Percentiles rank a stretch among this genome's conserved stretches.
These are phyloP conservation scores for Pelusios castaneus DNA, from an alignment of 2,113 vertebrate species.

Conservation along the genomic window DNA sequence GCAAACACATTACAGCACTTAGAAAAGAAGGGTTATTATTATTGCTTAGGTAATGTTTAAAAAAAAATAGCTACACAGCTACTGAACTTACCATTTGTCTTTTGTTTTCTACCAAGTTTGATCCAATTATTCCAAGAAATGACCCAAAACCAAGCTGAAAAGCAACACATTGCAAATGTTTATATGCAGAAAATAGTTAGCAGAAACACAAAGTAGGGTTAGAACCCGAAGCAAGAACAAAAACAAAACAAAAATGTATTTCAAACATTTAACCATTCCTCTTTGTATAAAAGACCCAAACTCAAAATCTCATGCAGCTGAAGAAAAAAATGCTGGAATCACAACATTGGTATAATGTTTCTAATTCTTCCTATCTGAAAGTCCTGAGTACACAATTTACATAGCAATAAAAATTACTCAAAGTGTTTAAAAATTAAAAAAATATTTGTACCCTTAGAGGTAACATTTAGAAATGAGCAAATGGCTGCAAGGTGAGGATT, in stretches of 20 bases:
- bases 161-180: conserved; percentile 54
- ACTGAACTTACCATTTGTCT: conserved; percentile 94
- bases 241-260: conserved; percentile 34
- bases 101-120: conserved; percentile 98
- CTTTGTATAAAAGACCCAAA: conserved; percentile 23
- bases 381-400: background rate
- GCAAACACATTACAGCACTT: background rate
- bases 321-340: background rate
- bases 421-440: conserved; percentile 14
- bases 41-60: background rate
- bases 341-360: background rate
- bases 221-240: conserved; percentile 38
- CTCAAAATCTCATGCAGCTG: background rate
- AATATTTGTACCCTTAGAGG: background rate
- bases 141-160: conserved; percentile 97
- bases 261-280: background rate
- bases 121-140: conserved; percentile 97
- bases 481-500: conserved; percentile 26
- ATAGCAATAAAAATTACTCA: conserved; percentile 22
- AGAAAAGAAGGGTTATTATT: background rate
- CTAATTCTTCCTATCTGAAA: background rate
- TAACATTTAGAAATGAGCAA: conserved; percentile 44
- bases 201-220: conserved; percentile 6
- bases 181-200: background rate
- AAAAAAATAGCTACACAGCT: background rate